Conservation (phyloP, 2,888 invertebrate genomes). For the Rhamphomyia laevipes region DNA sequence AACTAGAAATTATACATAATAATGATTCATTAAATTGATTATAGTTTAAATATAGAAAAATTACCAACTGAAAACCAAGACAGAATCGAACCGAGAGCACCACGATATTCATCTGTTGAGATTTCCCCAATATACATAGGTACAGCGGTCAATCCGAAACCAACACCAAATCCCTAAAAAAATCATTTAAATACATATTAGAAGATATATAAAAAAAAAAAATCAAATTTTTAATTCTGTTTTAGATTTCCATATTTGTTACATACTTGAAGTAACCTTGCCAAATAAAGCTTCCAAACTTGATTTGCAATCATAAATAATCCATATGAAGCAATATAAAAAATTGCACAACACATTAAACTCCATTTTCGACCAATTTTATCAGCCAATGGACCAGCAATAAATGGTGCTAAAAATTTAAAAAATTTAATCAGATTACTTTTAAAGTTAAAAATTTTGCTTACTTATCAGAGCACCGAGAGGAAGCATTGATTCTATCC, state of each 20-base stretch:
- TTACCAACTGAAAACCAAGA: conserved; percentile 55
- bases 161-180: conserved; percentile 47
- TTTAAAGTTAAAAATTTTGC: neutral
- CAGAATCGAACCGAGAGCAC: conserved; percentile 69
- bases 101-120: conserved; percentile 66
- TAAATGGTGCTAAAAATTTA: conserved; percentile 46
- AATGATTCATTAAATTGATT: neutral
- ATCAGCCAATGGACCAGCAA: conserved; percentile 56
- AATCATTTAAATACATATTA: neutral
- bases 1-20: conserved; percentile 43
- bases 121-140: conserved; percentile 86
- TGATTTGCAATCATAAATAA: conserved; percentile 50
- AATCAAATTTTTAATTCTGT: no score
- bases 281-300: conserved; percentile 44
- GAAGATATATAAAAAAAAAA: no score
- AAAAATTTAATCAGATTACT: neutral
- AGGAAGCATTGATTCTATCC: conserved; percentile 61
- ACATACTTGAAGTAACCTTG: conserved; percentile 28
- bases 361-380: conserved; percentile 58
- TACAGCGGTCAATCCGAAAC: conserved; percentile 57
- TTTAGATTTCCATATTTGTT: neutral
- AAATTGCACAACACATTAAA: conserved; percentile 50
- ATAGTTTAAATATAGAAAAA: conserved; percentile 13
- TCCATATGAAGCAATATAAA: conserved; percentile 58
- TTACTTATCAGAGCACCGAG: conserved; percentile 54